Conservation (phyloP, 2,797 vertebrate genomes). For the Jordanella pulchra region DNA sequence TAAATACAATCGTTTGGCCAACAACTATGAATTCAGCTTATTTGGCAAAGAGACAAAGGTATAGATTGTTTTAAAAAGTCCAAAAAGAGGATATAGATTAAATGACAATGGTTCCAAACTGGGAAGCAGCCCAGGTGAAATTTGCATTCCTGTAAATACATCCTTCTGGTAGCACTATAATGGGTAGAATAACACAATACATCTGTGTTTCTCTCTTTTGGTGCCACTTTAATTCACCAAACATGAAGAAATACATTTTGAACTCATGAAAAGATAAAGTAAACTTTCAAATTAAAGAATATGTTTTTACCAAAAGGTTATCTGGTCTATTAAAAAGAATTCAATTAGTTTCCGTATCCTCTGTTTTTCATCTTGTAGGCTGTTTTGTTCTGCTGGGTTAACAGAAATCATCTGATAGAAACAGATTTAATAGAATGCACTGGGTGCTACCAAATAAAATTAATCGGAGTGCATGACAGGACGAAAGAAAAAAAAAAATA, state of each 20-base stretch:
- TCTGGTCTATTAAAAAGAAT: background rate
- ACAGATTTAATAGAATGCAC: constrained; percentile 2
- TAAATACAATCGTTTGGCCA: background rate
- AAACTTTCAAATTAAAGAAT: background rate
- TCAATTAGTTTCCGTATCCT: background rate
- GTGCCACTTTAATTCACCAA: background rate
- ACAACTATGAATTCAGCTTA: background rate
- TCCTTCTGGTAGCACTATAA: constrained; percentile 1
- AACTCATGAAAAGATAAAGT: background rate
- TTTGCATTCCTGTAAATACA: constrained; percentile 57
- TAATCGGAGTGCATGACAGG: too few relatives aligned
- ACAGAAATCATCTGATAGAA: constrained; percentile 14
- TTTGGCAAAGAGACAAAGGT: background rate
- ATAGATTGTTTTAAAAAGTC: background rate
- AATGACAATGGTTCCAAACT: constrained; percentile 28
- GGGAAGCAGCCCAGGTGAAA: constrained; percentile 43
- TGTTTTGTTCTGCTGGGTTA: background rate
- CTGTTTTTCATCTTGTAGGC: background rate
- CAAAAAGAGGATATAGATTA: background rate
- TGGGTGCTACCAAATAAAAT: background rate
- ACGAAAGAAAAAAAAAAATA: background rate
- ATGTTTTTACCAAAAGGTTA: background rate
- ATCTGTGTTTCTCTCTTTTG: background rate
- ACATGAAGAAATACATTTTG: background rate
- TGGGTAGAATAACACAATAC: background rate